Base-by-base conservation (phyloP, 2,888 invertebrate genomes). In the Norana najaformis region DNA sequence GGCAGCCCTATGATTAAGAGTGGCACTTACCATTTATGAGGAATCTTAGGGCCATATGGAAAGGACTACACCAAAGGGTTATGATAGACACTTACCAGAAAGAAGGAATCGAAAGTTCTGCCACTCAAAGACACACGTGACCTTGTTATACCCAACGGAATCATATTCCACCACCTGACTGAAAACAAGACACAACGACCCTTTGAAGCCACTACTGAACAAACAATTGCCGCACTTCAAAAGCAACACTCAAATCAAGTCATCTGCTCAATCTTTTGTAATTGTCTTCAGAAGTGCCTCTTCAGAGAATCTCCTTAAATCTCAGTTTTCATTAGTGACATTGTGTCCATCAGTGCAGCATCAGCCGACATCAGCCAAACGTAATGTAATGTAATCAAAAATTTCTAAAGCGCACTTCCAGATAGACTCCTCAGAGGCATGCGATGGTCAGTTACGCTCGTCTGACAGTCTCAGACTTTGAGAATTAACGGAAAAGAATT, bases 31-130 rank as follows among this genome's bases (percentile, higher is more conserved):
- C n/a, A 69, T 8, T 30, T 30, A 23, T 30, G n/a, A 69, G n/a
- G 69, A 69, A 69, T 8, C 69, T 69, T 69, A 69, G 6, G 69
- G n/a, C 11, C 69, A 8, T 6, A 11, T 69, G 8, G n/a, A 69
- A 69, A n/a, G 1, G 5, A 30, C 30, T 11, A 69, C 8, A 30
- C 6, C 30, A 69, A 69, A 4, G 3, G 69, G n/a, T 69, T 34
- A 41, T 89, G 16, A 13, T 34, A 41, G 85, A 37, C 89, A 93
- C 93, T 92, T 92, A 95, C 95, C 95, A 92, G 96, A 95, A 39
- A 96, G 94, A 89, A 96, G 95, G 95, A 96, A 96, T 94, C 96
- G 96, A 93, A 96, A 96, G 93, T 96, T 96, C 93, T 96, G 96
- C 94, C 96, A 95, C 94, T 96, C 96, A 94, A 96, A 96, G 39